Conservation (phyloP, 2,113 vertebrate species). For the Actinemys pallida region DNA sequence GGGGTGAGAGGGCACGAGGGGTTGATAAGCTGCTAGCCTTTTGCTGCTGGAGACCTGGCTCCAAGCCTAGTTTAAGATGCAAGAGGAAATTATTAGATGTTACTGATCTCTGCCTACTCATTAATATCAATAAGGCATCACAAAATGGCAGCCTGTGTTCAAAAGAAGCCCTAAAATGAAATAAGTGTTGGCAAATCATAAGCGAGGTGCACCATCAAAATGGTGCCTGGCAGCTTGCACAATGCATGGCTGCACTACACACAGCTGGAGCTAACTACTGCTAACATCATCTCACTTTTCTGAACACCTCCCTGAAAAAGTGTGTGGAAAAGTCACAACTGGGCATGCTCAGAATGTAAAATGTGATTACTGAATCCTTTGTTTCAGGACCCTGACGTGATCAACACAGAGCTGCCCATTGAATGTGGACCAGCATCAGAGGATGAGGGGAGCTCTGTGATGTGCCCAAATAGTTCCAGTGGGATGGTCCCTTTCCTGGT, state of each 20-base stretch:
- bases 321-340: neutral
- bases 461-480: conserved; percentile 81
- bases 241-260: neutral
- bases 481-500: conserved; percentile 82
- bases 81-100: neutral
- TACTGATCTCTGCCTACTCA: neutral
- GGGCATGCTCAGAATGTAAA: neutral
- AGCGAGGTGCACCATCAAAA: neutral
- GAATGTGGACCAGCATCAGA: conserved; percentile 84
- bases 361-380: neutral
- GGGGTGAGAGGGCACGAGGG: neutral
- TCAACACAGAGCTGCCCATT: conserved; percentile 88
- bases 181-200: neutral
- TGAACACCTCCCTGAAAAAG: neutral
- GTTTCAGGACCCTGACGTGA: conserved; percentile 91
- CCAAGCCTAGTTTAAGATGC: neutral
- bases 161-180: neutral
- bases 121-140: neutral
- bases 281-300: neutral
- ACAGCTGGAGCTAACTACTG: neutral
- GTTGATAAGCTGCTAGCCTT: neutral
- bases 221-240: neutral
- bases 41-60: neutral
- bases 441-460: conserved; percentile 80
- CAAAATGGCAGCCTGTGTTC: neutral